phyloP scores from a whole-genome alignment of 2,888 invertebrate genomes.

The Cryptus armator region DNA sequence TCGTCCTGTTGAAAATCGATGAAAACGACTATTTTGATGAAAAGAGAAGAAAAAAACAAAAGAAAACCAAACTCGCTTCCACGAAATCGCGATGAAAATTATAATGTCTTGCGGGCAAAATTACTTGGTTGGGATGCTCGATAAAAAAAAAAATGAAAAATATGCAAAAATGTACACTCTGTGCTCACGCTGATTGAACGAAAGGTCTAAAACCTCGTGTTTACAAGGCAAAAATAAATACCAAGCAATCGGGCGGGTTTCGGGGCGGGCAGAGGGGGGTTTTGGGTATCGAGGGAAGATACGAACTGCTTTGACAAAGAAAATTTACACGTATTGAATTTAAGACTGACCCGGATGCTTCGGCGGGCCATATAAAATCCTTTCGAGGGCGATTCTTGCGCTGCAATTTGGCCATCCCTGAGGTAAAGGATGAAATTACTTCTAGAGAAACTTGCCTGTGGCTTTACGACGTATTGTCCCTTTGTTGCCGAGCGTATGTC shows the following conservation, averaged over 20 bases:
- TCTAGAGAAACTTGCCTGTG: conserved; percentile 85
- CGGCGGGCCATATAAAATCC: conserved; percentile 73
- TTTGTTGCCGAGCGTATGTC: conserved; percentile 88
- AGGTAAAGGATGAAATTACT: conserved; percentile 74
- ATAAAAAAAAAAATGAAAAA: conserved; percentile 33
- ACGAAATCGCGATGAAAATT: conserved; percentile 38
- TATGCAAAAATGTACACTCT: conserved; percentile 17
- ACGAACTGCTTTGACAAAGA: conserved; percentile 35
- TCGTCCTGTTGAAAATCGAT: conserved; percentile 87
- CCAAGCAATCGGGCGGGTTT: conserved; percentile 19
- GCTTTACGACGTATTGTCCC: conserved; percentile 88
- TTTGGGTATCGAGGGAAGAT: conserved; percentile 26
- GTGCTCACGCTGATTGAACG: conserved; percentile 30
- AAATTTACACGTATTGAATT: conserved; percentile 60
- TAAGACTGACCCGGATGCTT: conserved; percentile 72
- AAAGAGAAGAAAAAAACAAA: not conserved
- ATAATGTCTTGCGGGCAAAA: conserved; percentile 53
- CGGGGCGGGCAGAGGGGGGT: not conserved
- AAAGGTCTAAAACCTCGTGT: conserved; percentile 26
- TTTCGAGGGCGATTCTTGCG: conserved; percentile 70
- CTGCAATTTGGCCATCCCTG: conserved; percentile 72
- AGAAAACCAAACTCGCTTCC: conserved; percentile 11
- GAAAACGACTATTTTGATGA: conserved; percentile 20
- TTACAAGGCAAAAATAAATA: conserved; percentile 35
- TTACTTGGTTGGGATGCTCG: conserved; percentile 29